A percentile compares a stretch with the other conserved stretches of the same genome.
Evolutionary conservation across 2,888 invertebrate species (phyloP).

Genomic region (Eupithecia dodoneata): DNA sequence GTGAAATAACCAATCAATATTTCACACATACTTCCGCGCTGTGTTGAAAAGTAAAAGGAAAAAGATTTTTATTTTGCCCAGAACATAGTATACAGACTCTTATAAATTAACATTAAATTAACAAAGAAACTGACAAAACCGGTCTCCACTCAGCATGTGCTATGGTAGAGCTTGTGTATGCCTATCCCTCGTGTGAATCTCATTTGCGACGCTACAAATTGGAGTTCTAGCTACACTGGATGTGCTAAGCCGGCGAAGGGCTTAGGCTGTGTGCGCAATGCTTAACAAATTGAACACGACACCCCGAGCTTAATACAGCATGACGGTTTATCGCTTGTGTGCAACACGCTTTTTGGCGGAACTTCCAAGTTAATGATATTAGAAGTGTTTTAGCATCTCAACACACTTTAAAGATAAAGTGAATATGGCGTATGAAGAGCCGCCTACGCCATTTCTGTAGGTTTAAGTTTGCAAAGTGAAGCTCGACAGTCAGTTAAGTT

Average conservation of each 20-base stretch:
- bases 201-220: constrained; percentile 46
- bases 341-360: constrained; percentile 7
- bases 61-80: too few species aligned
- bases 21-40: neutral
- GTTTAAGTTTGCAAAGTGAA: neutral
- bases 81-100: too few species aligned
- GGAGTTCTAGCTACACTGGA: constrained; percentile 40
- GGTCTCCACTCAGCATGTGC: too few species aligned
- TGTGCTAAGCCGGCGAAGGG: constrained; percentile 26
- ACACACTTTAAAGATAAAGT: neutral
- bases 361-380: constrained; percentile 4
- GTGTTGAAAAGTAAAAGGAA: neutral
- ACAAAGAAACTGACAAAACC: too few species aligned
- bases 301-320: constrained; percentile 22
- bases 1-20: neutral
- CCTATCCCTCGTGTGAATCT: constrained; percentile 26
- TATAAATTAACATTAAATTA: too few species aligned
- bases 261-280: constrained; percentile 30
- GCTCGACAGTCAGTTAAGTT: neutral
- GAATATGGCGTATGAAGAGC: neutral
- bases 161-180: neutral
- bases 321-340: constrained; percentile 11
- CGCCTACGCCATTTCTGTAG: neutral
- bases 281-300: constrained; percentile 31
- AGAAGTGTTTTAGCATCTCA: neutral